phyloP scores from a whole-genome alignment of 1,140 invertebrate species.

The Danaus melanippus region DNA sequence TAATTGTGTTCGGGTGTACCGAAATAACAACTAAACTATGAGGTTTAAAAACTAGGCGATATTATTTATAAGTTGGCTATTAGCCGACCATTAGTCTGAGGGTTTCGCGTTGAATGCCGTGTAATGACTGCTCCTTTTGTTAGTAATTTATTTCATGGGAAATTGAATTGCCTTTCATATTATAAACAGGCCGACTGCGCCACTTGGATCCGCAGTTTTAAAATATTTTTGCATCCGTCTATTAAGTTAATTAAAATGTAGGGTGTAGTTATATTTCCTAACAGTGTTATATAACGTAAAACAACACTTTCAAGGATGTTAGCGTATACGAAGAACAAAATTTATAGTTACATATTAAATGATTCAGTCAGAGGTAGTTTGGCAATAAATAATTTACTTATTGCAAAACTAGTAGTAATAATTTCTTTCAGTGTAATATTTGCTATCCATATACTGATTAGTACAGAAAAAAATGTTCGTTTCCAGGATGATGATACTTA shows the following conservation, averaged over 20 bases:
- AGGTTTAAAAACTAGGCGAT: constrained; percentile 32
- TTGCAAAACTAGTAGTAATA: not conserved
- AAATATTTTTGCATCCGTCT: too few relatives aligned
- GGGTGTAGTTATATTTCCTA: too few relatives aligned
- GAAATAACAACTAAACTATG: too few relatives aligned
- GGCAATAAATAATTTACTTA: too few relatives aligned
- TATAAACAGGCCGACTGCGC: too few relatives aligned
- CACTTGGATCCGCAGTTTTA: too few relatives aligned
- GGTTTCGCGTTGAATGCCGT: constrained; percentile 36
- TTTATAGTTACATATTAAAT: too few relatives aligned
- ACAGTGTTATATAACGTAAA: not conserved
- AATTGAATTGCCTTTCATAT: not conserved
- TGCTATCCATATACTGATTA: not conserved
- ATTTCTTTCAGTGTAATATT: not conserved
- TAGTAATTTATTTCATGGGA: constrained; percentile 18
- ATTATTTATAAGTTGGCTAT: constrained; percentile 48
- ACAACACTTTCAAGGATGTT: too few relatives aligned
- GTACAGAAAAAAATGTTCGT: constrained; percentile 8
- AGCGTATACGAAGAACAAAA: too few relatives aligned
- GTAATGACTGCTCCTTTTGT: constrained; percentile 46
- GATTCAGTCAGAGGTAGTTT: too few relatives aligned
- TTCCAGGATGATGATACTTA: constrained; percentile 19
- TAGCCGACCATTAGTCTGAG: constrained; percentile 44
- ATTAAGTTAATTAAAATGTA: too few relatives aligned
- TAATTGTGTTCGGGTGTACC: too few relatives aligned